Conservation (phyloP, 2,113 vertebrate genomes). For the Stegostoma tigrinum region DNA sequence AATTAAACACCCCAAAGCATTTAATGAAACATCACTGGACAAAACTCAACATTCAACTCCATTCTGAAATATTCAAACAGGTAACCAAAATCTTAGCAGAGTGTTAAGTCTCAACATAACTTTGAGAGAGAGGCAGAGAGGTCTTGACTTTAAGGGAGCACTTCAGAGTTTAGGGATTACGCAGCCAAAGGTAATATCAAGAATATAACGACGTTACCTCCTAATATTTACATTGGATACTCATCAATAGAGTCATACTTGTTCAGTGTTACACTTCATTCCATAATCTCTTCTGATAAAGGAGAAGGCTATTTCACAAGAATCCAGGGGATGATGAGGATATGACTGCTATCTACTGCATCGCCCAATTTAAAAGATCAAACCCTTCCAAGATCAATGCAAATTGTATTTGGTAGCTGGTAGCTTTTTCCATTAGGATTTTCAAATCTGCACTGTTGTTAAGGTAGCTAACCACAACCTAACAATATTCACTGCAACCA, state of each 20-base stretch:
- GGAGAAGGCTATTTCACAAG: neutral
- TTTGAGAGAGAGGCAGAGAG: neutral
- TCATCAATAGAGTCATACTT: neutral
- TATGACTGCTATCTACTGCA: neutral
- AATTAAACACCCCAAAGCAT: neutral
- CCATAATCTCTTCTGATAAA: neutral
- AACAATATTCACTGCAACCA: neutral
- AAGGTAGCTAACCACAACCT: neutral
- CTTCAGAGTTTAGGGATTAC: no score
- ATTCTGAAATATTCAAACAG: neutral
- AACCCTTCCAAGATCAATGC: neutral
- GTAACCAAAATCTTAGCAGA: neutral
- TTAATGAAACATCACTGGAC: neutral
- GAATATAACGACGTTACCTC: neutral
- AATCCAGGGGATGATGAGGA: neutral
- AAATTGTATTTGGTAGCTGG: neutral
- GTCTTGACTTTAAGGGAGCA: neutral
- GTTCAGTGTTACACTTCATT: neutral
- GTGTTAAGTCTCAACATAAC: neutral
- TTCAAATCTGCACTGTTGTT: neutral
- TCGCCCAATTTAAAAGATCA: neutral
- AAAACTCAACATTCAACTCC: neutral
- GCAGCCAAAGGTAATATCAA: neutral
- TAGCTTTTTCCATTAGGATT: neutral
- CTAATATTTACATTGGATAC: neutral